A percentile compares a stretch with the other conserved stretches of the same genome.
Conservation (phyloP, 2,797 vertebrate genomes). For the Pseudochaenichthys georgianus region DNA sequence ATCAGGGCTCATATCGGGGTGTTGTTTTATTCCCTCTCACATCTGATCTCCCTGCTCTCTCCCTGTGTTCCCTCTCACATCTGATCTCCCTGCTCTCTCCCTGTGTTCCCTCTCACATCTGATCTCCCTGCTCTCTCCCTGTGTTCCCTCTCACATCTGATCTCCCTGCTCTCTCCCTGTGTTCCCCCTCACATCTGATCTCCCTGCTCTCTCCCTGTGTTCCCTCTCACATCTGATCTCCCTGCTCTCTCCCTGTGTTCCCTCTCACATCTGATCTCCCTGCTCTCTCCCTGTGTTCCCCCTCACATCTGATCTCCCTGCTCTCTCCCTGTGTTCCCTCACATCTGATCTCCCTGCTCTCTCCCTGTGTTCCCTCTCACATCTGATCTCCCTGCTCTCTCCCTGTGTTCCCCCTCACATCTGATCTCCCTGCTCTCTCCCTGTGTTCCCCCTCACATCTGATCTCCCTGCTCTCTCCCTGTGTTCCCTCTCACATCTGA, state of each 20-base stretch:
- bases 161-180: not conserved
- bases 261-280: not conserved
- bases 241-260: not conserved
- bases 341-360: not conserved
- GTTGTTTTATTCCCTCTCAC: not conserved
- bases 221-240: not conserved
- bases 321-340: not conserved
- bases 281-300: not conserved
- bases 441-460: not conserved
- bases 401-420: not conserved
- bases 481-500: not conserved
- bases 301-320: too few relatives aligned
- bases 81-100: not conserved
- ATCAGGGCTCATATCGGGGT: not conserved
- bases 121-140: not conserved
- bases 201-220: not conserved
- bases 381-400: not conserved
- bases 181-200: not conserved
- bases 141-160: not conserved
- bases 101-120: not conserved
- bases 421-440: not conserved
- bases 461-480: not conserved
- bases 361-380: not conserved
- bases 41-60: not conserved
- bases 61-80: not conserved